Evolutionary conservation across 2,797 vertebrate species (phyloP), one percentile per base, ranked within the genome.

Genomic region (Oreonectes daqikongensis): DNA sequence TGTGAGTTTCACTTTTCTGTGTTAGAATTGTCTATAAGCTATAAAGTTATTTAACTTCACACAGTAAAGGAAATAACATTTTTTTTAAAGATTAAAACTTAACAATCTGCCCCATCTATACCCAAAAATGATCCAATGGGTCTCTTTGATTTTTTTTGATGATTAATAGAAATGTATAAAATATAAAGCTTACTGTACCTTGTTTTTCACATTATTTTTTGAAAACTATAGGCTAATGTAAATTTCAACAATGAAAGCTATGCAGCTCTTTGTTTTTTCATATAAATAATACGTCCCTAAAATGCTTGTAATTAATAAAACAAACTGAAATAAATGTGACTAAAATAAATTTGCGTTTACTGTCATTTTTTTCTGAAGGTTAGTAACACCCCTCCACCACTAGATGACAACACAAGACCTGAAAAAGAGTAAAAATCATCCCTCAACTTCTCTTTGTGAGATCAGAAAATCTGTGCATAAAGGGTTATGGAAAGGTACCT

Each of bases 341-440:
- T 10, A 35, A 35, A 50, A 50, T 48, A 9, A 50, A 50, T 20
- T n/a, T 50, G 2, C 11, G 35, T 10, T 35, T 35, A 50, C 2
- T 50, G 18, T 50, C 17, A 2, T 8, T 52, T 48, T 22, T 22
- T 59, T 17, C 11, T 22, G 10, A 22, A 12, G 11, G 52, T 28
- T 30, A 59, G 55, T 30, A 59, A 32, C 28, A 60, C 4, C 17
- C 2, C 8, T 26, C 42, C 50, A 48, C 18, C 78, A 72, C 77
- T 72, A 77, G 82, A 82, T 74, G 75, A 77, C 67, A 53, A 73
- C 18, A 46, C 60, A 18, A 48, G 35, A 30, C 48, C 14, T 67
- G n/a, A 35, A 24, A 18, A 64, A 57, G 40, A 64, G 40, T 2
- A 7, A 17, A 26, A 42, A 42, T 42, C 12, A 17, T 57, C 5